These are phyloP conservation scores for Microcebus lehilahytsara DNA, from an alignment of 2,113 vertebrate species.

Conservation along the genomic window DNA sequence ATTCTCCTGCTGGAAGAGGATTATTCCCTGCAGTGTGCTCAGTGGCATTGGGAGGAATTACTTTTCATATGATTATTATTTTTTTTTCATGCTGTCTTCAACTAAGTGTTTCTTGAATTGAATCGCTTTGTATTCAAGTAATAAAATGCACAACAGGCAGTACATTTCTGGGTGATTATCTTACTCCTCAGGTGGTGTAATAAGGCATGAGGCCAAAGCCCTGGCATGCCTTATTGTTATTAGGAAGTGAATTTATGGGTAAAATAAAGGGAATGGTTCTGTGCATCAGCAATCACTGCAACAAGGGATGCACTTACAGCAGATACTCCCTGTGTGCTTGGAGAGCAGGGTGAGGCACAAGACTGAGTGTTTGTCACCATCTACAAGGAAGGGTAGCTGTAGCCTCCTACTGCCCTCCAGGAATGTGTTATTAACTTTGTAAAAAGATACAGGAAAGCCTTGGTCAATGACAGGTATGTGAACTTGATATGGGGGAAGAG, in stretches of 20 bases:
- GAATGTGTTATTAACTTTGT: background rate
- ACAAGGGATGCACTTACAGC: fast-evolving
- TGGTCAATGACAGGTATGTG: fast-evolving
- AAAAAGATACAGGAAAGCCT: background rate
- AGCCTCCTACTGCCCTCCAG: background rate
- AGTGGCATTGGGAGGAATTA: background rate
- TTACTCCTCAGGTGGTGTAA: conserved; percentile 64
- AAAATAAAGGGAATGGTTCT: conserved; percentile 15
- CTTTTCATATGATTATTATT: background rate
- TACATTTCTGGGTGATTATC: conserved; percentile 65
- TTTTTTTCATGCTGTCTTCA: conserved; percentile 18
- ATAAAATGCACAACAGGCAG: conserved; percentile 67
- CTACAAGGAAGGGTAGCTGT: fast-evolving
- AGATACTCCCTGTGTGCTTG: fast-evolving
- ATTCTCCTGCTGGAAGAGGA: fast-evolving
- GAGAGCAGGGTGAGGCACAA: fast-evolving
- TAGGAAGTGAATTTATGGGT: conserved; percentile 65
- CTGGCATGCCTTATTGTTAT: conserved; percentile 41
- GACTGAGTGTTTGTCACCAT: fast-evolving
- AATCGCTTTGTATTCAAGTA: conserved; percentile 43
- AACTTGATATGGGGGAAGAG: background rate
- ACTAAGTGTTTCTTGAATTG: conserved; percentile 57
- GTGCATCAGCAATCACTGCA: background rate
- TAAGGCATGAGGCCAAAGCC: conserved; percentile 64
- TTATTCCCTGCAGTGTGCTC: background rate